Conservation (phyloP, 2,113 vertebrate species). For the Alligator mississippiensis region DNA sequence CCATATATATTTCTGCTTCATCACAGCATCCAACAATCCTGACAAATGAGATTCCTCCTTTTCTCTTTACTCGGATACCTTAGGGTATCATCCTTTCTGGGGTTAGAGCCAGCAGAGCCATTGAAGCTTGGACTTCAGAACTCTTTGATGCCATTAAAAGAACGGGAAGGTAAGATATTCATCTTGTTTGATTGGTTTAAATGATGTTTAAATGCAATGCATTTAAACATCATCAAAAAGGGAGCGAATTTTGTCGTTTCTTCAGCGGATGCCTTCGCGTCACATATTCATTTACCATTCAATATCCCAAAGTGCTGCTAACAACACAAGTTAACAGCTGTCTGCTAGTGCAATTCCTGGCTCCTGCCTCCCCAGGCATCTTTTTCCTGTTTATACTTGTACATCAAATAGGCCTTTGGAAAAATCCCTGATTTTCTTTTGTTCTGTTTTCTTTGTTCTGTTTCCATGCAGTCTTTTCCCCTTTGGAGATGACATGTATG, state of each 20-base stretch:
- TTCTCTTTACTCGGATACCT: not conserved
- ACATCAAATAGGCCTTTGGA: slow-evolving; percentile 71
- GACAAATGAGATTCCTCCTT: not conserved
- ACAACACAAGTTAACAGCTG: slow-evolving; percentile 47
- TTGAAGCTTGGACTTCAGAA: not conserved
- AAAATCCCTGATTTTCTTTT: slow-evolving; percentile 71
- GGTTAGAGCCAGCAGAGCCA: not conserved
- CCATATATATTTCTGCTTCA: not conserved
- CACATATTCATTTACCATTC: not conserved
- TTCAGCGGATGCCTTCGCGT: not conserved
- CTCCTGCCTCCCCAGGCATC: slow-evolving; percentile 58
- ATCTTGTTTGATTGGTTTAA: not conserved
- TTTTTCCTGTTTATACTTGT: slow-evolving; percentile 74
- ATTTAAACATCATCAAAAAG: not conserved
- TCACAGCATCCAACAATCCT: not conserved
- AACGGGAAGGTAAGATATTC: not conserved
- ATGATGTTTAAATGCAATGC: too few relatives aligned
- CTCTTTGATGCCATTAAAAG: not conserved
- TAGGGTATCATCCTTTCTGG: not conserved
- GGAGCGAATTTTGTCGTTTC: not conserved
- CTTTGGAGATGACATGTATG: slow-evolving; percentile 67
- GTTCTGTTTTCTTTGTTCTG: slow-evolving; percentile 74
- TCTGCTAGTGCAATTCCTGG: slow-evolving; percentile 31
- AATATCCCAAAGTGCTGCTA: slow-evolving; percentile 12
- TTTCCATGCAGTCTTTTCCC: slow-evolving; percentile 67